A percentile compares a stretch with the other conserved stretches of the same genome.
Evolutionary conservation across 2,888 invertebrate species (phyloP).

Genomic region (Lithophane socia): DNA sequence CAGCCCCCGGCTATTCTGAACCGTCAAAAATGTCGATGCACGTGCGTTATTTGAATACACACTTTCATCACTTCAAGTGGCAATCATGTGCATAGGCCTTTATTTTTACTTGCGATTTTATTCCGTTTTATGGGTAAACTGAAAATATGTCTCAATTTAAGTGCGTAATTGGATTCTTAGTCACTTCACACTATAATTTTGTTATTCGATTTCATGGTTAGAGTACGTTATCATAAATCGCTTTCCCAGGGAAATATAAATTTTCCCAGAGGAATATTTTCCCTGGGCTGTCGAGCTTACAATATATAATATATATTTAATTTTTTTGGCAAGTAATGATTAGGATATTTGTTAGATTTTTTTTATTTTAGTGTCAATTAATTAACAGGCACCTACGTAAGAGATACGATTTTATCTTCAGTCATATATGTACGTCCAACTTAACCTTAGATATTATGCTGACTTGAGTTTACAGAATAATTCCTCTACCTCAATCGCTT

Average conservation of each 20-base stretch:
- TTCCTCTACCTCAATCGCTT: not conserved
- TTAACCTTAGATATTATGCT: not conserved
- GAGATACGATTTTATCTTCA: not conserved
- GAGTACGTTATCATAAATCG: not conserved
- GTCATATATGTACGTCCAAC: not conserved
- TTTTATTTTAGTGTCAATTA: not conserved
- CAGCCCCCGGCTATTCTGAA: not conserved
- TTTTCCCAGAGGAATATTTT: conserved; percentile 5
- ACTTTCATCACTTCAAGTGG: conserved; percentile 12
- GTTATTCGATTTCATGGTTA: conserved; percentile 13
- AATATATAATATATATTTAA: not conserved
- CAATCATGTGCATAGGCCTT: not conserved
- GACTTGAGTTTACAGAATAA: not conserved
- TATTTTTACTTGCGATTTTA: conserved; percentile 7
- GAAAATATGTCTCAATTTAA: conserved; percentile 16
- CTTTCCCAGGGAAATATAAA: not conserved
- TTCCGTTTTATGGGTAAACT: not conserved
- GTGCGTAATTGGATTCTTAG: not conserved
- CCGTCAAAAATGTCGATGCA: not conserved
- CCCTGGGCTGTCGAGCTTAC: not conserved
- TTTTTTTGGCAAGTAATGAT: not conserved
- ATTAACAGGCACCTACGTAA: not conserved
- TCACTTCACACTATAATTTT: not conserved
- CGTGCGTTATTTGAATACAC: conserved; percentile 3
- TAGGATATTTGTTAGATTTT: not conserved